Evolutionary conservation across 2,888 invertebrate species (phyloP).

Genomic region (Brachyopa scutellaris): DNA sequence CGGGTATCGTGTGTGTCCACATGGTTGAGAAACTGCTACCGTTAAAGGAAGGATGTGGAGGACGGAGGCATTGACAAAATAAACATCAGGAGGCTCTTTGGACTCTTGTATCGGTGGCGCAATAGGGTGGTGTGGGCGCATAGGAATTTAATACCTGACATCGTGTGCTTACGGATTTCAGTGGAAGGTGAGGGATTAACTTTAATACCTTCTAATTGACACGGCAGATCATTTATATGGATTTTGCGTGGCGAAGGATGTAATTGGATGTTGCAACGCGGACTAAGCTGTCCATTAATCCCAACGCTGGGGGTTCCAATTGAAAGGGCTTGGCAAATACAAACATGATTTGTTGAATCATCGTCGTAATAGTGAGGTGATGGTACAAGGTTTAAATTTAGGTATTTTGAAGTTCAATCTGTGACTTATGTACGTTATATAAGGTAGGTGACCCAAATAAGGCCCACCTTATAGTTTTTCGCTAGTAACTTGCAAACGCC

Average conservation of each 20-base stretch:
- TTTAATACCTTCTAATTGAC: constrained; percentile 81
- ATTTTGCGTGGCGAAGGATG: constrained; percentile 55
- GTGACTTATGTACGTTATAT: too few species aligned
- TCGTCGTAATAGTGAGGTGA: too few species aligned
- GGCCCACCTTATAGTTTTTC: too few species aligned
- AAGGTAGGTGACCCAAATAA: too few species aligned
- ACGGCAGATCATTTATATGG: constrained; percentile 72
- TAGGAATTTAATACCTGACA: constrained; percentile 71
- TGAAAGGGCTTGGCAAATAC: constrained; percentile 35
- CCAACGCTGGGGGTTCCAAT: constrained; percentile 33
- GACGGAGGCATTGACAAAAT: constrained; percentile 52
- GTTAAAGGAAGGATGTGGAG: constrained; percentile 14
- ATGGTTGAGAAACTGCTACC: constrained; percentile 39
- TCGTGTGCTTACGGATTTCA: constrained; percentile 43
- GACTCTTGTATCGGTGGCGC: neutral
- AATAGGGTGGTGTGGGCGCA: neutral
- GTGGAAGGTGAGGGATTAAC: constrained; percentile 75
- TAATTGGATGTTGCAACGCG: constrained; percentile 45
- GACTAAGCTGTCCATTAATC: constrained; percentile 62
- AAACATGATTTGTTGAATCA: constrained; percentile 29
- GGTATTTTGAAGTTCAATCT: too few species aligned
- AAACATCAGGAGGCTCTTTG: neutral
- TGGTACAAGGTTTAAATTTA: too few species aligned
- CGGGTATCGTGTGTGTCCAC: constrained; percentile 48
- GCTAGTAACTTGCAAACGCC: too few species aligned